Base-by-base conservation (phyloP, 2,113 vertebrate genomes). In the Sapayoa aenigma region DNA sequence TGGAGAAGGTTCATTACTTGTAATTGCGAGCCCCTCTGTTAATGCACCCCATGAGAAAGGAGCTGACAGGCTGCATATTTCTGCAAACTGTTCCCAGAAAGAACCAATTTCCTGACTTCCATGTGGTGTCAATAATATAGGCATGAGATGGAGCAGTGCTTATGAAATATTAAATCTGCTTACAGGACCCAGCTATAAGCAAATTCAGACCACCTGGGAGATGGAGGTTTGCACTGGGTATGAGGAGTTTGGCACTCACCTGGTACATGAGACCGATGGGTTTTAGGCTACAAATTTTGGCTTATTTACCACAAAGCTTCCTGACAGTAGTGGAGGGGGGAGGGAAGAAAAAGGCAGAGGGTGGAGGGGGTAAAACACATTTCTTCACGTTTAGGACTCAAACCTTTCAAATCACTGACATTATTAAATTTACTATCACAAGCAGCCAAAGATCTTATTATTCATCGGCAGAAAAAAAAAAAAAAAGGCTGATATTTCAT, bases 161-260 rank as follows among this genome's bases (percentile, higher is more conserved):
- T 99, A 99, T 99, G 99, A 99, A 99, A 99, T 99, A 99, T 99
- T 98, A 98, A 99, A 99, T 98, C 98, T 98, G 98, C 98, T 98
- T 97, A 96, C 96, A 97, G 93, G 98, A 97, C 98, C 92, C 94
- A 90, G 97, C 97, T 97, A 98, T 96, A 97, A 98, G 97, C 98
- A 98, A 97, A 98, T 99, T 98, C 98, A 98, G 99, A 99, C 99
- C 99, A 99, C 98, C 99, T 99, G 99, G 98, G 98, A 98, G 98
- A 96, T 49, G 96, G 97, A 98, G 98, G 95, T 95, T 96, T 97
- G 97, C 96, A 21, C 90, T 27, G 97, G 98, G 98, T 96, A 95
- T 79, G 92, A 66, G 76, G 88, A 95, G 97, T 95, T 97, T 93
- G 97, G 98, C 96, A 97, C 81, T 95, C 95, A 94, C 89, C 93